phyloP scores from a whole-genome alignment of 2,113 vertebrate genomes.

The Ageneiosus marmoratus region DNA sequence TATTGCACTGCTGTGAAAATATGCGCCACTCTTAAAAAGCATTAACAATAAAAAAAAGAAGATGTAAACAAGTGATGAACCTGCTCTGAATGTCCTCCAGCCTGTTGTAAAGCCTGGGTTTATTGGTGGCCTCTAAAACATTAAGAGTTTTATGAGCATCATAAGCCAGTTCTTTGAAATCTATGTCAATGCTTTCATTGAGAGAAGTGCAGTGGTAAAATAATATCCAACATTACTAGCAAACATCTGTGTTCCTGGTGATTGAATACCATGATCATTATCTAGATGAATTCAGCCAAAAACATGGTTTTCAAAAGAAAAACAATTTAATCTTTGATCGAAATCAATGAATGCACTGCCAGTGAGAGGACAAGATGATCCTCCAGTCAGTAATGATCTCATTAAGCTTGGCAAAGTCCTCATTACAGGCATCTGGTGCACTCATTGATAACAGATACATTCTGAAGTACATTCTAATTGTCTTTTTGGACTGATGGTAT shows the following conservation, averaged over 20 bases:
- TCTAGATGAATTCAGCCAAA: conserved; percentile 43
- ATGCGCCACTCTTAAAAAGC: neutral
- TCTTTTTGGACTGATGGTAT: conserved; percentile 17
- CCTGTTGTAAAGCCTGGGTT: conserved; percentile 80
- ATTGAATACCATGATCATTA: conserved; percentile 54
- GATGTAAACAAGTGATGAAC: conserved; percentile 63
- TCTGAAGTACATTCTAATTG: conserved; percentile 14
- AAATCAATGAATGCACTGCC: conserved; percentile 34
- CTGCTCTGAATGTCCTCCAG: conserved; percentile 90
- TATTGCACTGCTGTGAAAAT: neutral
- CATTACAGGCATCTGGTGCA: conserved; percentile 25
- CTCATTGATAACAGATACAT: conserved; percentile 32
- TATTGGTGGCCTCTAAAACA: conserved; percentile 88
- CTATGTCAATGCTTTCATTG: conserved; percentile 81
- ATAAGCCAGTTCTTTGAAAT: conserved; percentile 86
- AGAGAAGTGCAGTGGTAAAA: conserved; percentile 44
- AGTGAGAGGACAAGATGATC: conserved; percentile 40
- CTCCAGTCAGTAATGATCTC: conserved; percentile 18
- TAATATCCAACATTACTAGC: conserved; percentile 56
- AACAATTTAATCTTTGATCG: conserved; percentile 37
- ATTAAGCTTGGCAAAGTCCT: conserved; percentile 28
- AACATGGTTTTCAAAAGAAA: conserved; percentile 27
- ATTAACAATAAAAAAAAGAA: neutral
- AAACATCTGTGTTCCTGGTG: conserved; percentile 65
- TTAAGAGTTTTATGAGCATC: conserved; percentile 83